These are phyloP conservation scores for Euschistus heros DNA, from an alignment of 1,140 invertebrate species.

Conservation along the genomic window DNA sequence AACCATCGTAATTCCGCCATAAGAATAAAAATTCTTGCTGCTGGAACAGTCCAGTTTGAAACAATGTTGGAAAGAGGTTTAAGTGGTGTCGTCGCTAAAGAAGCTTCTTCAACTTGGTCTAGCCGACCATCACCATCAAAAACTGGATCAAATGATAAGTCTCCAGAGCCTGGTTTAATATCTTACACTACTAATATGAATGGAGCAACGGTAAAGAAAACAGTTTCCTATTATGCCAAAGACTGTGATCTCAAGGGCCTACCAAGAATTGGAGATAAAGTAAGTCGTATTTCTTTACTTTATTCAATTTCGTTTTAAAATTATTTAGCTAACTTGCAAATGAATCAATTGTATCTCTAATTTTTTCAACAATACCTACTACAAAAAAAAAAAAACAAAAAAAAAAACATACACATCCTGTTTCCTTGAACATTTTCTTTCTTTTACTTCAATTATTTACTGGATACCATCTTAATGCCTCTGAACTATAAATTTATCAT, in stretches of 20 bases:
- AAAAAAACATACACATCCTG: too few species aligned
- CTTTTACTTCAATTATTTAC: too few species aligned
- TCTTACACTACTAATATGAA: conserved; percentile 57
- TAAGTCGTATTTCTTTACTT: conserved; percentile 32
- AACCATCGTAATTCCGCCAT: conserved; percentile 74
- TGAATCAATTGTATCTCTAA: too few species aligned
- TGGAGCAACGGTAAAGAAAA: conserved; percentile 46
- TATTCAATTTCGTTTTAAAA: too few species aligned
- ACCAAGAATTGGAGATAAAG: conserved; percentile 70
- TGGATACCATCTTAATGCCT: too few species aligned
- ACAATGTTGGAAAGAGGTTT: conserved; percentile 61
- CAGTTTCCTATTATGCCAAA: conserved; percentile 65
- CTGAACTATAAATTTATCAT: too few species aligned
- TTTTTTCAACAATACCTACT: too few species aligned
- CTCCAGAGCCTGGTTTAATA: conserved; percentile 53
- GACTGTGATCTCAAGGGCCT: conserved; percentile 68
- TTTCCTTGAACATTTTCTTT: too few species aligned
- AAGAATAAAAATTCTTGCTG: conserved; percentile 73
- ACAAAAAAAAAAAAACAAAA: too few species aligned
- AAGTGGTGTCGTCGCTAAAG: conserved; percentile 57
- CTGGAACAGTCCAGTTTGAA: conserved; percentile 78
- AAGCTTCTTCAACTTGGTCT: conserved; percentile 42
- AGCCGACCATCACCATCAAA: conserved; percentile 34
- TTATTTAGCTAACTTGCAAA: too few species aligned
- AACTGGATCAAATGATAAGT: conserved; percentile 34